phyloP scores from a whole-genome alignment of 2,113 vertebrate genomes.

The Phaethon lepturus region DNA sequence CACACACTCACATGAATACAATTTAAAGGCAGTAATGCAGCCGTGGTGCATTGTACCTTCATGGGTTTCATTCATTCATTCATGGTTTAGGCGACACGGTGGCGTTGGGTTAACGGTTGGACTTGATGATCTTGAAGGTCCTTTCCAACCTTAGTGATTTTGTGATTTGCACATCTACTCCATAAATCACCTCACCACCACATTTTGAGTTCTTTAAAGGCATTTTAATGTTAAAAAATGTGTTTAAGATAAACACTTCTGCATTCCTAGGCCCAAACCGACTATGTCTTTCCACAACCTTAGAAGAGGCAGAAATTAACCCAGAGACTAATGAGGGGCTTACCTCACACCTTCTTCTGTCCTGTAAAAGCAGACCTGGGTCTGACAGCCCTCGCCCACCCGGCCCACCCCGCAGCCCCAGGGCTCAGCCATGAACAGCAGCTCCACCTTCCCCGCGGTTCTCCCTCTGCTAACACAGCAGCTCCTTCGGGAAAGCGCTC shows the following conservation, averaged over 20 bases:
- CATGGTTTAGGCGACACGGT: no score
- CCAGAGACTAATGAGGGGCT: neutral
- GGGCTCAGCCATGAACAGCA: neutral
- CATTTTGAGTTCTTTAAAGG: neutral
- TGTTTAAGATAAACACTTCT: neutral
- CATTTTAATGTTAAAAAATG: neutral
- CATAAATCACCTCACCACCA: neutral
- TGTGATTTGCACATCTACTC: neutral
- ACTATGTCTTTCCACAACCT: neutral
- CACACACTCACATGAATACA: rapidly evolving
- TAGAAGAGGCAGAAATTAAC: neutral
- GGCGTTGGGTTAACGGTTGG: no score
- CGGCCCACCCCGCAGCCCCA: neutral
- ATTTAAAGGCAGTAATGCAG: neutral
- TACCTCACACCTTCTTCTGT: neutral
- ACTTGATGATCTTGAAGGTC: no score
- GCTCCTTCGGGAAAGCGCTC: no score
- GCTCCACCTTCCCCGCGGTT: neutral
- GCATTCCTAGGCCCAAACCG: neutral
- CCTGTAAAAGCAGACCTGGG: no score
- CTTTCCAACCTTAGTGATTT: no score
- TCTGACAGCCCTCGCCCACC: neutral
- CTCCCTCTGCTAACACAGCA: neutral
- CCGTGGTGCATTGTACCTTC: neutral
- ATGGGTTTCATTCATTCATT: neutral